A percentile compares a stretch with the other conserved stretches of the same genome.
Evolutionary conservation across 2,113 vertebrate species (phyloP).

Genomic region (Asarcornis scutulata): DNA sequence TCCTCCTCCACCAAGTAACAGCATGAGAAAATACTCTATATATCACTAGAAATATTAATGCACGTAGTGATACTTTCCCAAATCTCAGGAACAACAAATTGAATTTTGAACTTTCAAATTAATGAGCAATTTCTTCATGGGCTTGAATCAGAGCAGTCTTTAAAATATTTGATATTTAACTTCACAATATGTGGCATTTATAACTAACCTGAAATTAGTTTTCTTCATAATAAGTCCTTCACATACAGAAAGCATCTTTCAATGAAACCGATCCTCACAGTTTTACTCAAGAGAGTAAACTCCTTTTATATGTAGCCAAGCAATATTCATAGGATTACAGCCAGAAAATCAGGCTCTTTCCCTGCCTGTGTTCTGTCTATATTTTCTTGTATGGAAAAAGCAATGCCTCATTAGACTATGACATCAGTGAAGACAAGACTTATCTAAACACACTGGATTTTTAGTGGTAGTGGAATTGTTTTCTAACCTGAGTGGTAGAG

Average conservation of each 20-base stretch:
- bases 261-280: not conserved
- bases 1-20: not conserved
- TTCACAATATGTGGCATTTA: not conserved
- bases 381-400: not conserved
- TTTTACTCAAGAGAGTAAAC: not conserved
- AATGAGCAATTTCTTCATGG: not conserved
- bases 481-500: not conserved
- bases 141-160: not conserved
- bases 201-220: not conserved
- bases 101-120: not conserved
- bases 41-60: not conserved
- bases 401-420: slow-evolving; percentile 27
- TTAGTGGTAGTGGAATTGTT: slow-evolving; percentile 17
- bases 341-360: not conserved
- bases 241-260: not conserved
- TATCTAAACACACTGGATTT: slow-evolving; percentile 25
- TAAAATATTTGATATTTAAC: not conserved
- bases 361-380: not conserved
- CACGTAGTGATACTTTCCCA: not conserved
- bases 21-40: not conserved
- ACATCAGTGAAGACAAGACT: not conserved
- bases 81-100: not conserved
- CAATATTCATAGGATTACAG: not conserved
- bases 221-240: not conserved
- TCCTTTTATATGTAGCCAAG: not conserved